Evolutionary conservation across 2,888 invertebrate genomes (phyloP), one percentile per base, ranked within the genome.

Genomic region (Perithous albicinctus): DNA sequence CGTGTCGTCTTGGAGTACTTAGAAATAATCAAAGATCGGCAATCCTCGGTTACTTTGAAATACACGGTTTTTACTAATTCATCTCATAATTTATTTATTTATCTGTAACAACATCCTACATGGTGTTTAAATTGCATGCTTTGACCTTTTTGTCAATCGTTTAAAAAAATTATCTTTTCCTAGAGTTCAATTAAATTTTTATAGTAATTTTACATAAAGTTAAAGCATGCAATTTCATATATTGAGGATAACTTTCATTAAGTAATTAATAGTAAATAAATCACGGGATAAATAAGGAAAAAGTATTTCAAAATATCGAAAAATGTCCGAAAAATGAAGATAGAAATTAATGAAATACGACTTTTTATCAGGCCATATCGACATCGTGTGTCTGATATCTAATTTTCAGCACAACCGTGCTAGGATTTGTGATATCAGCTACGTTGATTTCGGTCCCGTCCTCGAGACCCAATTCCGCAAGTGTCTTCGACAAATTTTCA

Each of bases 341-440:
- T 12, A 2, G 23, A 23, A 48, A 20, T 18, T 5, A 23, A 54
- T 2, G 23, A 8, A n/a, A 54, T 18, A 15, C 7, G 18, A 64
- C n/a, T 48, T 48, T 43, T 59, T 18, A 18, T 67, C 82, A 88
- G 48, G 51, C 64, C 88, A 90, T 89, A 73, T 90, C 89, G 38
- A 87, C 74, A 81, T 90, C 88, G 67, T 88, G 89, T 43, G 89
- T 86, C 59, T 89, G 82, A 91, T 95, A 96, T 91, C 96, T 96
- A 29, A 98, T 94, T 91, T 95, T 95, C 74, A 97, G 93, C n/a
- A 96, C 94, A 64, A 97, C 93, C 7, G 97, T 96, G 88, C 95
- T 96, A 0, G 99, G 98, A 4, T 97, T 96, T 2, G 99, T 99
- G 20, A 96, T 94, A 94, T 99, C 99, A 0, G 99, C 98, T 0